Conservation (phyloP, 2,888 invertebrate genomes). For the Chydorus sphaericus region DNA sequence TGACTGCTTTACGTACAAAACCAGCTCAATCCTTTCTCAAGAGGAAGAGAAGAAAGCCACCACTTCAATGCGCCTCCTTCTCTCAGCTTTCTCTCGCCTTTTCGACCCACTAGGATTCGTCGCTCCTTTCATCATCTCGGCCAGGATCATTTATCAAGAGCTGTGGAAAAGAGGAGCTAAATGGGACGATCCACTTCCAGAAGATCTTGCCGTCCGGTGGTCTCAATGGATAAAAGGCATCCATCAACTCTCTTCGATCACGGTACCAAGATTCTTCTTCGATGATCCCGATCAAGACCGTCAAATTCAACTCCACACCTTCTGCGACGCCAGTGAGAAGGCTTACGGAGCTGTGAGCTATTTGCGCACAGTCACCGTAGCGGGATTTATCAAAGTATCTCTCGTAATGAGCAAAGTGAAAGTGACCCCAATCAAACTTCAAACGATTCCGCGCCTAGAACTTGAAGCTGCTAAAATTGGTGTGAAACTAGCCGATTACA, state of each 20-base stretch:
- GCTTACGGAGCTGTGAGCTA: neutral
- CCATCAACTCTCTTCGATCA: neutral
- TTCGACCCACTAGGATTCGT: neutral
- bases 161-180: neutral
- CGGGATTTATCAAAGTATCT: neutral
- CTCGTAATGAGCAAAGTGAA: neutral
- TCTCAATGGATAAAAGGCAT: neutral
- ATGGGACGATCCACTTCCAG: neutral
- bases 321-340: neutral
- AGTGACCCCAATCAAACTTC: neutral
- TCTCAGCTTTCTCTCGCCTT: neutral
- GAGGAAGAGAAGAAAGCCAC: no score
- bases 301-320: neutral
- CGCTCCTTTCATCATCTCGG: neutral
- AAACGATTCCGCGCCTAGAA: neutral
- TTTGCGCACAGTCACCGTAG: neutral
- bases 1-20: neutral
- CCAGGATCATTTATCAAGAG: neutral
- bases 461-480: neutral
- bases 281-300: no score
- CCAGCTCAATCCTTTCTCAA: no score
- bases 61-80: no score
- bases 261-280: neutral
- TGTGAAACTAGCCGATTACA: neutral
- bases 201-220: neutral